Base-by-base conservation (phyloP, 2,113 vertebrate genomes). In the Columba livia region DNA sequence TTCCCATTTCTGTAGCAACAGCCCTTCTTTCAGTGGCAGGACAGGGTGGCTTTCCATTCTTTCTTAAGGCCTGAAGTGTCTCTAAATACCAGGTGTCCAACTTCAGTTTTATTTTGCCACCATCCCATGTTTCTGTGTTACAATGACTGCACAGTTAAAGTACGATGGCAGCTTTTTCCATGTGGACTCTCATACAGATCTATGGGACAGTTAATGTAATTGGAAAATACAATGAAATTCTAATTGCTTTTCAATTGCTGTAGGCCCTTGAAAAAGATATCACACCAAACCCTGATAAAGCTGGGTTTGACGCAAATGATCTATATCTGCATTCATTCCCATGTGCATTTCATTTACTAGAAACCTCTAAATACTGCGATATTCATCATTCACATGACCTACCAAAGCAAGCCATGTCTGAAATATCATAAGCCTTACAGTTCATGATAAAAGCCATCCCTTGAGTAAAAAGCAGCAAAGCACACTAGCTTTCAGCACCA, bases 331-430 rank as follows among this genome's bases (percentile, higher is more conserved):
- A 64, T 79, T 95, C 74, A 85, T 64, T 91, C 91, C 75, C 54
- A 50, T 10, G 70, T 85, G 28, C 3, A 5, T 94, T 90, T 85
- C 89, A 56, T 89, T 91, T 91, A 95, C 78, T 42, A 86, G 84
- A 81, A 94, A 83, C 78, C 89, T 95, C 85, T 72, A 84, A 51
- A 72, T 74, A 56, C 54, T 1, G 42, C 0, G 91, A 88, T 95
- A 94, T 65, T 79, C 85, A 97, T 97, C 93, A 86, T 71, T 89
- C 89, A 77, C 83, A 72, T 51, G 93, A 93, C 70, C 95, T 67
- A 88, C 82, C 60, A 53, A 79, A 97, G 74, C 71, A 83, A 88
- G 60, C 73, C 42, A 31, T 67, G 85, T 94, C 80, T 88, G 91
- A 93, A 96, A 91, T 88, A 88, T 82, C 90, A 38, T 60, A 79